Base-by-base conservation (phyloP, 2,888 invertebrate species). In the Cerastoderma edule region DNA sequence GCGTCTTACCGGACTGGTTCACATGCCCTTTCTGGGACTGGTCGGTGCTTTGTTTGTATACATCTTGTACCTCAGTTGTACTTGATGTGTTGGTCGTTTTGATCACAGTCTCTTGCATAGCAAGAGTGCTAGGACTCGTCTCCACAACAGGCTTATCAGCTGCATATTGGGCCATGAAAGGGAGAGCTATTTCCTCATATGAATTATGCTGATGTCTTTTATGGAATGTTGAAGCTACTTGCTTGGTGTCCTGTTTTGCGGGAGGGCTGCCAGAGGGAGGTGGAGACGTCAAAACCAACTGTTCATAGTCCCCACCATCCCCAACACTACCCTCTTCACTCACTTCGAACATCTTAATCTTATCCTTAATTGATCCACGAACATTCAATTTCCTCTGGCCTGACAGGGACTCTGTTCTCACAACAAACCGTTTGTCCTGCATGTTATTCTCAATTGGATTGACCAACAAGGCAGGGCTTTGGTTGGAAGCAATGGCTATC, bases 141-240 rank as follows among this genome's bases (percentile, higher is more conserved):
- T 30, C 28, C 16, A 10, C 30, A 16, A 30, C 30, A 24, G 24
- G 3, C 22, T 39, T 35, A 60, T 60, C 39, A 24, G 60, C 16
- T 3, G 39, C 39, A 60, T 35, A 13, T 39, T 39, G 35, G 56
- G 2, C 30, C 39, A 60, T 16, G 68, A 65, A 67, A n/a, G 80
- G 80, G 32, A 80, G 65, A 64, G 44, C 32, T 53, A 80, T 77
- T 64, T 80, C 80, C 56, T 80, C 80, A 72, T 80, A 80, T 13
- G 72, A 72, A 53, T 80, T 64, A 46, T 16, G 32, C 10, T 63
- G 70, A 39, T 32, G 53, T 30, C 57, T 56, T 53, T 53, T 53
- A 22, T 50, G 56, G 2, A 46, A 46, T 13, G 30, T 16, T 22
- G 32, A n/a, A 16, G 53, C n/a, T 5, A 53, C 33, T 39, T 39